Evolutionary conservation across 2,888 invertebrate species (phyloP), one percentile per base, ranked within the genome.

Genomic region (Chymomyza procnemis): DNA sequence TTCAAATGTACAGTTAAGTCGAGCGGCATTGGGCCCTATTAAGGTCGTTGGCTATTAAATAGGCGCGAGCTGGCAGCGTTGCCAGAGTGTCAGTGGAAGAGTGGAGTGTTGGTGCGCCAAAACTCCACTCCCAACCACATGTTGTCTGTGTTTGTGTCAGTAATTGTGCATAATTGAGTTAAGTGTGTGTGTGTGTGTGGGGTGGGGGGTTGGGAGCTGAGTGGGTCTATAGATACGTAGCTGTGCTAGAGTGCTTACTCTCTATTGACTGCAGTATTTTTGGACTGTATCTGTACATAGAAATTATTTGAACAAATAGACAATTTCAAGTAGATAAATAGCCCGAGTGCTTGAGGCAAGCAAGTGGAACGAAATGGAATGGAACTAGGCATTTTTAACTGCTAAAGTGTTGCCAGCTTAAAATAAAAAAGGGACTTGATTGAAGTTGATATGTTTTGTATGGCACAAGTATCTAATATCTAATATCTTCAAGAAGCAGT

Each of bases 81-180:
- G 34, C 34, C 34, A 41, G 34, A 41, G 34, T 41, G 34, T 41
- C 18, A 41, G 30, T 22, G 2, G 34, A 60, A n/a, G 41, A 34
- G 34, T 14, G 26, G 50, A 12, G 48, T 21, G 55, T 9, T 58
- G 46, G 54, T 46, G 8, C 61, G 19, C n/a, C n/a, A n/a, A n/a
- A 58, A 46, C 60, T 22, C 22, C 59, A 58, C 46, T 55, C 34
- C 57, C 34, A 34, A 68, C 61, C 83, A 80, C 76, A 79, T 69
- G 69, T 41, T 41, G 69, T 63, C 64, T 73, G 66, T 85, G 80
- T 78, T 85, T 83, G 84, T 69, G 69, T 72, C 84, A 73, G 86
- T 80, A 80, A 80, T 80, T 80, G 80, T 78, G 84, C 86, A 85
- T 80, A 80, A 85, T 80, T 80, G 80, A 80, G 80, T 80, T 80